phyloP scores from a whole-genome alignment of 2,113 vertebrate genomes.

The Xyrauchen texanus region DNA sequence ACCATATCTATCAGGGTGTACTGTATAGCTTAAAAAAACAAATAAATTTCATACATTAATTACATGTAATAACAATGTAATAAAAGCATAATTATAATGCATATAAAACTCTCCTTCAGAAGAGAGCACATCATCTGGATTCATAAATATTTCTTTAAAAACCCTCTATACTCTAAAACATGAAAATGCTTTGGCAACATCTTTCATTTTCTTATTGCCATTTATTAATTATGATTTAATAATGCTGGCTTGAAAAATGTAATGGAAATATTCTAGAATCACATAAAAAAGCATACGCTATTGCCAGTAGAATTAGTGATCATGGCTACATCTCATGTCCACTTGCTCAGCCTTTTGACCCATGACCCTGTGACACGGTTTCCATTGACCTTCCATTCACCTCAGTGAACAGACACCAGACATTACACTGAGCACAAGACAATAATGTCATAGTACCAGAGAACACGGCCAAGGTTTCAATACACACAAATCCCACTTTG shows the following conservation, averaged over 20 bases:
- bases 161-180: no score
- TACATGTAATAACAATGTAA: background rate
- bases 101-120: background rate
- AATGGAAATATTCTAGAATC: no score
- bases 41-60: no score
- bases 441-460: conserved; percentile 11
- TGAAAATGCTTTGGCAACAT: no score
- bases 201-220: no score
- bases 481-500: conserved; percentile 36
- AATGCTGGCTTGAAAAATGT: no score
- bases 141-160: no score
- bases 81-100: background rate
- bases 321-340: background rate
- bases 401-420: background rate
- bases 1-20: background rate
- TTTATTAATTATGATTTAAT: no score
- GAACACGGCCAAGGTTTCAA: background rate
- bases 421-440: background rate
- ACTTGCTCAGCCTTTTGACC: conserved; percentile 8
- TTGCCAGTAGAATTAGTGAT: background rate
- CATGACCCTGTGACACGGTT: conserved; percentile 1
- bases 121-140: no score
- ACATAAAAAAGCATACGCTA: no score
- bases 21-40: background rate
- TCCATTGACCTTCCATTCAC: conserved; percentile 7